Evolutionary conservation across 2,113 vertebrate genomes (phyloP), one percentile per base, ranked within the genome.

Genomic region (Tyrannus savana): DNA sequence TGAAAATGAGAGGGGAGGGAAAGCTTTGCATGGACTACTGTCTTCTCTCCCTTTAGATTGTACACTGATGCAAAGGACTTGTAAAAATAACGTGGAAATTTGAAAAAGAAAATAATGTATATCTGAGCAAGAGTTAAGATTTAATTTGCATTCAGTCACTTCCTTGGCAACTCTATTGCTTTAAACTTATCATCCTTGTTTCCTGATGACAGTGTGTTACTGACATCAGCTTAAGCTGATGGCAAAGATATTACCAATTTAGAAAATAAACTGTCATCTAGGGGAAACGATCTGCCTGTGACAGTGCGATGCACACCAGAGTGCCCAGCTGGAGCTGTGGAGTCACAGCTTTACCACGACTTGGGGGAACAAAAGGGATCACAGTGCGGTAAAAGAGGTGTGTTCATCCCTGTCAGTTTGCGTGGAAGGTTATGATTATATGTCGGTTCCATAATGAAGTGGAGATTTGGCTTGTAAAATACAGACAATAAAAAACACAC

Each of bases 191-290:
- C 87, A 79, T 44, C 46, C 67, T 68, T 91, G 39, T 85, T 96
- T 87, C 37, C 53, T 76, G 75, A 90, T 93, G 89, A 94, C 90
- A 94, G 2, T 59, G 89, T 95, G 91, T 85, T 94, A 80, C 87
- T 91, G 93, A 94, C 89, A 76, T 95, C 77, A 96, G 74, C 84
- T 82, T n/a, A 64, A 91, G 46, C 21, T 80, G 93, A 63, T 91
- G 74, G 63, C 31, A 93, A 53, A 87, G 71, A 82, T 58, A 69
- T 19, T 77, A 87, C 73, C 1, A 0, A 60, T 82, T 87, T 90
- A 88, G 81, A 90, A 96, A 87, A 91, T 69, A 58, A 87, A 73
- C 42, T 89, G 49, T 87, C n/a, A 75, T 81, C 39, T 67, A 23
- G 25, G 0, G 0, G 58, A 89, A 94, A 28, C 58, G 1, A 60